Evolutionary conservation across 2,113 vertebrate species (phyloP), one percentile per base, ranked within the genome.

Genomic region (Potamarius usumacintae): DNA sequence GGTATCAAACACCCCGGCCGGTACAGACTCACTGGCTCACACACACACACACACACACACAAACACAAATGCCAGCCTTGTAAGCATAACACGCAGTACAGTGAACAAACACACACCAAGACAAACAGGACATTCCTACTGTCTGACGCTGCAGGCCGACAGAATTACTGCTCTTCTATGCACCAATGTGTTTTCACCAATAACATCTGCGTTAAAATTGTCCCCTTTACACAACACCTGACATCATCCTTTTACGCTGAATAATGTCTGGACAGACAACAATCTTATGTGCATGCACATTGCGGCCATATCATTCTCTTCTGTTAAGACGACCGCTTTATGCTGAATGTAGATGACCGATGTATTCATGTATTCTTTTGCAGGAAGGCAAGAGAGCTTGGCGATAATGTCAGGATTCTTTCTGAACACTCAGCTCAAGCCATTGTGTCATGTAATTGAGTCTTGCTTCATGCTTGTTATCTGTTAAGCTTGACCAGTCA

Each of bases 51-150:
- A 86, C 83, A 85, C 76, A 67, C 53, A 86, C 74, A 63, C 60
- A 86, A 57, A 78, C 63, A 76, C 85, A 89, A 88, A 86, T 88
- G 85, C 89, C 89, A 89, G 82, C 82, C 85, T 82, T 85, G 27
- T 67, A 85, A 87, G 77, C 82, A 87, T 79, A 86, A 90, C 84
- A 90, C n/a, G 53, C 72, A 55, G 89, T 87, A 89, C 87, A 90
- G 89, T 87, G 89, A 89, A 89, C 89, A 90, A 91, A 91, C 76
- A 86, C 84, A 86, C 87, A 91, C 85, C 55, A 85, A 89, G 88
- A 90, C 88, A 90, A 88, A 90, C 89, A 91, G 91, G 86, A 90
- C 89, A 89, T 90, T 88, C 86, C 90, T 88, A 86, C 78, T 82
- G 85, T 88, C 87, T 88, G 89, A 88, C 74, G 62, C 53, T 53